These are phyloP conservation scores for Polyodon spathula DNA, from an alignment of 2,113 vertebrate species.

Conservation along the genomic window DNA sequence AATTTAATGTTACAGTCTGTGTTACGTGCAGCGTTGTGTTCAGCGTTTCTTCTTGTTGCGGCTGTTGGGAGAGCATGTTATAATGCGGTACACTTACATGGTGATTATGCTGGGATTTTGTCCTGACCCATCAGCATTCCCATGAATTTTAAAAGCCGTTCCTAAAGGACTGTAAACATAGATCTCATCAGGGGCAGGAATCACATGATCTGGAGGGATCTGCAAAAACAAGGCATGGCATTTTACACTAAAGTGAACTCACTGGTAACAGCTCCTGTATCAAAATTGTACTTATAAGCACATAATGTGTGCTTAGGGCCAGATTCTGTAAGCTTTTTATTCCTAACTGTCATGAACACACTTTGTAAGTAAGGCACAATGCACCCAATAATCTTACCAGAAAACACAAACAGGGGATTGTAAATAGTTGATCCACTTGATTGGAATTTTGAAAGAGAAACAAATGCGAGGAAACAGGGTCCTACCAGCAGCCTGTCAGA, in stretches of 20 bases:
- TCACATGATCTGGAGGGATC: constrained; percentile 90
- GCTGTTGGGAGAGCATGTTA: no score
- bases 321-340: no score
- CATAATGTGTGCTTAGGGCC: no score
- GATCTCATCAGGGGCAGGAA: constrained; percentile 75
- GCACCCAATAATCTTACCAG: no score
- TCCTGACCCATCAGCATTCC: constrained; percentile 49
- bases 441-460: background rate
- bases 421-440: background rate
- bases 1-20: no score
- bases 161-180: constrained; percentile 90
- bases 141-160: constrained; percentile 77
- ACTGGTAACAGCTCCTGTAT: background rate
- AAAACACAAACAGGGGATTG: no score
- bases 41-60: no score
- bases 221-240: constrained; percentile 30
- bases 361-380: no score
- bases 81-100: constrained; percentile 70
- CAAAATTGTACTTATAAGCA: background rate
- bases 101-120: constrained; percentile 91
- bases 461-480: background rate
- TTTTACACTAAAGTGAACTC: background rate
- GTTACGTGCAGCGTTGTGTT: no score
- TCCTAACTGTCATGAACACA: no score
- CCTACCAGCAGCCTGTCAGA: constrained; percentile 77